Base-by-base conservation (phyloP, 2,888 invertebrate genomes). In the Machimus atricapillus region DNA sequence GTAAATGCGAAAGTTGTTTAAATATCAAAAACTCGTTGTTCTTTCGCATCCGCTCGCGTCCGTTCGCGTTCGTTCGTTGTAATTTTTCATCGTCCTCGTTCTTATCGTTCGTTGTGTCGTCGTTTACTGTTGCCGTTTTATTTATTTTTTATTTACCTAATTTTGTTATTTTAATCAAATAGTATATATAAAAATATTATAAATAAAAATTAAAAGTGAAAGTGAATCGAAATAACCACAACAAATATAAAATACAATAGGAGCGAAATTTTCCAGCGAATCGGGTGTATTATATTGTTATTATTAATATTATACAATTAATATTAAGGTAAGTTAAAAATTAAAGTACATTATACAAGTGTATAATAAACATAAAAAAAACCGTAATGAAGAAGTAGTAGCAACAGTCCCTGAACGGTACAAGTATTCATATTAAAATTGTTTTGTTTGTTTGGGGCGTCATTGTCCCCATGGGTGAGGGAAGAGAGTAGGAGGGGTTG, bases 271-370 rank as follows among this genome's bases (percentile, higher is more conserved):
- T 12, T 34, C n/a, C 52, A 19, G 58, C n/a, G 66, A 82, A 31
- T 16, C 56, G 52, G 58, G 34, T 34, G 58, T 82, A 82, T 19
- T 37, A 82, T 82, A 82, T 66, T 66, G 66, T 82, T 82, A 82
- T 40, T 27, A 82, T 66, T 34, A 82, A 52, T 58, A 37, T 79
- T 82, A 82, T 40, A 82, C 56, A 82, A 34, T 19, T 82, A 82
- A 66, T 3, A 58, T 58, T 58, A 82, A 82, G 82, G 82, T 82
- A 82, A 82, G 27, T 34, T 7, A 34, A 34, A 6, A 7, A 34
- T 34, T 34, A 7, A 34, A 7, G 7, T 34, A 34, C 0, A 34
- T 7, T 7, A 34, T 7, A 7, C 7, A 34, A 6, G 4, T 34
- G 4, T 34, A n/a, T 52, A 52, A 52, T 52, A 52, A n/a, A 6